These are phyloP conservation scores for Fragariocoptes setiger DNA, from an alignment of 1,140 invertebrate species.

Conservation along the genomic window DNA sequence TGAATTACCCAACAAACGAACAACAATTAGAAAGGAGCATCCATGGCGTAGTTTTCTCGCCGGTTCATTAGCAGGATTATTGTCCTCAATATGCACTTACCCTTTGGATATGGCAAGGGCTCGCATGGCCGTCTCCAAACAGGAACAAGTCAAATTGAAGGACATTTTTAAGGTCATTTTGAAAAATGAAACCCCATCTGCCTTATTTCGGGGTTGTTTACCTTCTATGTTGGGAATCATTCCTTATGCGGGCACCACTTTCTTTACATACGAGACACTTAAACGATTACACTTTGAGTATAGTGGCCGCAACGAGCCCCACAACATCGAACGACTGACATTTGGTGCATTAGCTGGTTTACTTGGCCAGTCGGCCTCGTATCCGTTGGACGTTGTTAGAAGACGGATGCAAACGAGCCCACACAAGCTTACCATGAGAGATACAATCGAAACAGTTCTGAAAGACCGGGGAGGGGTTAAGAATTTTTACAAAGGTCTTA, in stretches of 20 bases:
- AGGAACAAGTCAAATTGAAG: slow-evolving; percentile 22
- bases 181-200: slow-evolving; percentile 35
- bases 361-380: slow-evolving; percentile 71
- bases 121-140: slow-evolving; percentile 77
- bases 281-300: slow-evolving; percentile 22
- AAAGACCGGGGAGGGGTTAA: slow-evolving; percentile 51
- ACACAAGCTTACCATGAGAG: slow-evolving; percentile 10
- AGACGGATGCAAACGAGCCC: slow-evolving; percentile 44
- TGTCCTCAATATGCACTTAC: slow-evolving; percentile 71
- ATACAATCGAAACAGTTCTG: slow-evolving; percentile 12
- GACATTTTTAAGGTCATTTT: slow-evolving; percentile 54
- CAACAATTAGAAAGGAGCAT: slow-evolving; percentile 8
- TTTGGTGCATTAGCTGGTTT: slow-evolving; percentile 74
- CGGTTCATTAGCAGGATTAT: slow-evolving; percentile 68
- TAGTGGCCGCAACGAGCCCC: slow-evolving; percentile 6
- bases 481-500: slow-evolving; percentile 86
- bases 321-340: slow-evolving; percentile 21
- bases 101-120: slow-evolving; percentile 81
- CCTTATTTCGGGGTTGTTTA: slow-evolving; percentile 54
- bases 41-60: slow-evolving; percentile 52
- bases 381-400: slow-evolving; percentile 70
- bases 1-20: slow-evolving; percentile 3
- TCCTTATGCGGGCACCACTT: slow-evolving; percentile 83
- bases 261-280: slow-evolving; percentile 82
- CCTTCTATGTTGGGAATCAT: slow-evolving; percentile 76